Base-by-base conservation (phyloP, 2,113 vertebrate genomes). In the Ceuthmochares aereus region DNA sequence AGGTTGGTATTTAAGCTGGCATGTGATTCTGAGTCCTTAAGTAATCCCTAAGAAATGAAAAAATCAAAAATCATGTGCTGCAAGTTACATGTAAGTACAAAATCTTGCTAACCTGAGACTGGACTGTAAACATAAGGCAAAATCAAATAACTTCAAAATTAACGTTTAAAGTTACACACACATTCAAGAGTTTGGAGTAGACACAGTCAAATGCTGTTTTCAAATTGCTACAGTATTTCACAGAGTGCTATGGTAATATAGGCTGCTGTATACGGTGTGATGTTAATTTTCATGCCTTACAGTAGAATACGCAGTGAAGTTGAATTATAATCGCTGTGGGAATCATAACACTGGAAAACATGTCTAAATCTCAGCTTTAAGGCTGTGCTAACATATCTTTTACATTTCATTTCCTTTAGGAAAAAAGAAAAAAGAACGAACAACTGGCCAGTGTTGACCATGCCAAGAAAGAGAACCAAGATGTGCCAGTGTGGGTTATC, bases 271-370 rank as follows among this genome's bases (percentile, higher is more conserved):
- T 84, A 89, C 83, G 62, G 56, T 26, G 36, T 13, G 49, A 93
- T 94, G 95, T 81, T 97, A 94, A 94, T 96, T 96, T 96, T 96
- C 75, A 94, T 93, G 80, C 83, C 90, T 94, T 89, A 82, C 66
- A 87, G 92, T 89, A 90, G 86, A 94, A 96, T 83, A 58, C 73
- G 52, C 83, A 89, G 36, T 78, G 91, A 96, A 85, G 82, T 80
- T 10, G 5, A 95, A 92, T 95, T 96, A 95, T 73, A 93, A 45
- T 82, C 89, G 88, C 92, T 96, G 60, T 89, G 96, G 90, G 93
- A 97, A 96, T 89, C 90, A 15, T 90, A 96, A 92, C 76, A 87
- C 69, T 93, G 83, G 74, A 89, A 96, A 94, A 79, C 77, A 78
- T 52, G 43, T 81, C 92, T 93, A 90, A 96, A 95, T 72, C 62